Evolutionary conservation across 1,140 invertebrate genomes (phyloP).

Genomic region (Popillia japonica): DNA sequence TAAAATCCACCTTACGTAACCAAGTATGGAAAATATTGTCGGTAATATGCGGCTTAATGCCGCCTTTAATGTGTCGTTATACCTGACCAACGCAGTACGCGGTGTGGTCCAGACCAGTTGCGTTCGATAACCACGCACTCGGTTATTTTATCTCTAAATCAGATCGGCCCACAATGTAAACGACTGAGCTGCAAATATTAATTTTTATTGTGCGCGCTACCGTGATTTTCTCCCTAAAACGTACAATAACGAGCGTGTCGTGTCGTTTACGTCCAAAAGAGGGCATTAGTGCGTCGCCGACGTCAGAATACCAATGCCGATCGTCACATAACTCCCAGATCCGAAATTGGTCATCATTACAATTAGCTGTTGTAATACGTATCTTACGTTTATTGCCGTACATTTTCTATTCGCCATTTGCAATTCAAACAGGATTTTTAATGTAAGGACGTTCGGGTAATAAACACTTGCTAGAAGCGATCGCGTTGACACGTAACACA

Average conservation of each 20-base stretch:
- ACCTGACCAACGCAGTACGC: not conserved
- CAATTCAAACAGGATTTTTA: constrained; percentile 39
- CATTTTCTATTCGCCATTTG: constrained; percentile 35
- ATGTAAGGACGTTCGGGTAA: constrained; percentile 36
- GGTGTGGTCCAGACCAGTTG: not conserved
- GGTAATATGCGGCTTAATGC: constrained; percentile 11
- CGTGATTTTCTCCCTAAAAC: constrained; percentile 40
- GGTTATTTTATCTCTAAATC: constrained; percentile 38
- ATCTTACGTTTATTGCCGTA: constrained; percentile 38
- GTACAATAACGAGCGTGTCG: constrained; percentile 38
- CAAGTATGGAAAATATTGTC: constrained; percentile 6
- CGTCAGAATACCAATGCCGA: constrained; percentile 42
- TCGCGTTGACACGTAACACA: not conserved
- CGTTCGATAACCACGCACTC: not conserved
- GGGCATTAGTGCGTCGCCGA: constrained; percentile 35
- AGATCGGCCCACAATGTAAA: constrained; percentile 24
- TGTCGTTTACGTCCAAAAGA: constrained; percentile 37
- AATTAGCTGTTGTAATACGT: constrained; percentile 41
- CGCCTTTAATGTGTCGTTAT: constrained; percentile 27
- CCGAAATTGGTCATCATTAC: constrained; percentile 43
- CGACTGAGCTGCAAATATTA: constrained; percentile 36
- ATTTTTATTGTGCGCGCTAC: constrained; percentile 40
- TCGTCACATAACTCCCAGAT: constrained; percentile 39
- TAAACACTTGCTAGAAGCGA: constrained; percentile 24
- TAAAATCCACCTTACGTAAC: constrained; percentile 16